Percentiles rank a stretch among this genome's conserved stretches.
Evolutionary conservation across 2,797 vertebrate species (phyloP).

Genomic region (Bradypodion ventrale): DNA sequence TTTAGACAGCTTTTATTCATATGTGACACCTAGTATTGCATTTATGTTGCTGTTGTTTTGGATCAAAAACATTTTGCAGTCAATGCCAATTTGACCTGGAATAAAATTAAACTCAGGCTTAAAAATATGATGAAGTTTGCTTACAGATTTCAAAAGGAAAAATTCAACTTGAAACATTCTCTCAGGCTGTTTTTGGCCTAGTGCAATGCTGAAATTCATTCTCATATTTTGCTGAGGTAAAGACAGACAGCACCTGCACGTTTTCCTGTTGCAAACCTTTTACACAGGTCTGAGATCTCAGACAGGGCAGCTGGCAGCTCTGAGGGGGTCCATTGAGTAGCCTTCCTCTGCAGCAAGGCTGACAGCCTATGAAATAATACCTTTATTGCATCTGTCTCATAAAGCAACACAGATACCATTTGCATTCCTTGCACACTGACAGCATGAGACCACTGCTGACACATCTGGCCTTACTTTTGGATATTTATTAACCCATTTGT

Average conservation of each 20-base stretch:
- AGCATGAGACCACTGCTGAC: too few relatives aligned
- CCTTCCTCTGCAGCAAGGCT: too few relatives aligned
- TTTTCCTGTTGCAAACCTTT: not conserved
- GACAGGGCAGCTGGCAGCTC: too few relatives aligned
- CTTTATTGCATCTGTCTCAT: too few relatives aligned
- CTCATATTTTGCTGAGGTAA: not conserved
- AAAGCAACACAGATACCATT: too few relatives aligned
- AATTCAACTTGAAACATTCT: not conserved
- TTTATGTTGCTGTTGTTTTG: not conserved
- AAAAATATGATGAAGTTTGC: not conserved
- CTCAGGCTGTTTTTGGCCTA: not conserved
- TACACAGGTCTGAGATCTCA: too few relatives aligned
- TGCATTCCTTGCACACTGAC: too few relatives aligned
- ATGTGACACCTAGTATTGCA: not conserved
- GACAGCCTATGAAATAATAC: too few relatives aligned
- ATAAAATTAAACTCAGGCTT: not conserved
- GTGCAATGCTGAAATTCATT: not conserved
- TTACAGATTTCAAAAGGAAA: not conserved
- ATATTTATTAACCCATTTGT: too few relatives aligned
- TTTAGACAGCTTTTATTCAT: conserved; percentile 14
- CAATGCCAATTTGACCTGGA: not conserved
- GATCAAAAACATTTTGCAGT: not conserved
- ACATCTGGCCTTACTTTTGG: too few relatives aligned
- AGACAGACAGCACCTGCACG: not conserved
- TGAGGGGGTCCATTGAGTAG: too few relatives aligned